These are phyloP conservation scores for Columba livia DNA, from an alignment of 2,113 vertebrate species.

Conservation along the genomic window DNA sequence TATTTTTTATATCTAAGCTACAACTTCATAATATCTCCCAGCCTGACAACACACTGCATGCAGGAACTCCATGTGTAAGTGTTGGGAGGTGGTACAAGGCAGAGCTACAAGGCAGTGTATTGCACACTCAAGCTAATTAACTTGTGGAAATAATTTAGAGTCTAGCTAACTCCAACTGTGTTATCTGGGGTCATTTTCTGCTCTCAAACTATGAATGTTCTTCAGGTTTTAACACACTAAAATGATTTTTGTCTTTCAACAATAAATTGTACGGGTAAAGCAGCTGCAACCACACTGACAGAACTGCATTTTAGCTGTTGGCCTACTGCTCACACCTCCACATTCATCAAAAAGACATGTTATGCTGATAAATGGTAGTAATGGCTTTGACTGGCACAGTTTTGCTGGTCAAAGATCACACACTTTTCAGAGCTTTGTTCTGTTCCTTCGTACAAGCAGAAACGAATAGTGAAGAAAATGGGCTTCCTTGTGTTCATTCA, in stretches of 20 bases:
- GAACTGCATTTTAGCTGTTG: neutral
- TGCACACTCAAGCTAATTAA: neutral
- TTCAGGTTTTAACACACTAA: neutral
- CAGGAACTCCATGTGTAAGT: neutral
- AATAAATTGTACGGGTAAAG: neutral
- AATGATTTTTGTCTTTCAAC: neutral
- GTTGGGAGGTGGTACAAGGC: neutral
- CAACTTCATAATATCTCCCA: neutral
- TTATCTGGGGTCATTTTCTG: neutral
- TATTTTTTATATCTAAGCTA: neutral
- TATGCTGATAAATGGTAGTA: neutral
- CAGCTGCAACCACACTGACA: neutral
- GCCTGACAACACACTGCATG: neutral
- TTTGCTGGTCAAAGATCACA: neutral
- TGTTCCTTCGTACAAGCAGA: neutral
- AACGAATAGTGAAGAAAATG: neutral
- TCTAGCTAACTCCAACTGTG: neutral
- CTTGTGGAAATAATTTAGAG: neutral
- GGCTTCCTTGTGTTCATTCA: neutral
- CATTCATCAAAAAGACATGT: neutral
- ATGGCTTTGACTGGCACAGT: neutral
- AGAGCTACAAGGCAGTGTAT: neutral
- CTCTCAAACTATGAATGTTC: neutral
- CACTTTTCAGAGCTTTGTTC: neutral
- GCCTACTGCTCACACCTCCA: neutral